Evolutionary conservation across 2,888 invertebrate genomes (phyloP).

Genomic region (Odontocolon sp.): DNA sequence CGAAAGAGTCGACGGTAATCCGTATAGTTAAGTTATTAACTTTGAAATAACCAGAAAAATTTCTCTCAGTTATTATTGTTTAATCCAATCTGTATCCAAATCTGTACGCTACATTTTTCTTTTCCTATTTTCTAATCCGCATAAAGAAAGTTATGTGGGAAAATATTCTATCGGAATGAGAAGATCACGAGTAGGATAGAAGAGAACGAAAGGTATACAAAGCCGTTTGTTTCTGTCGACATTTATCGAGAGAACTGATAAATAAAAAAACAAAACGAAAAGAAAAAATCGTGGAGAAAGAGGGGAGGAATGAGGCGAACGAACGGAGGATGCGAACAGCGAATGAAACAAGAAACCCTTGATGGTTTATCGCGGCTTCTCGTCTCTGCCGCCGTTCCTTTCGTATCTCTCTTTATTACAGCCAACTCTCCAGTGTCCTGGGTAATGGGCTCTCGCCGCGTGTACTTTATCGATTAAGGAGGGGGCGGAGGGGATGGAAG

Average conservation of each 20-base stretch:
- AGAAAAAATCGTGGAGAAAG: background rate
- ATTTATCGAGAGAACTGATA: constrained; percentile 26
- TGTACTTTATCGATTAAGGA: constrained; percentile 62
- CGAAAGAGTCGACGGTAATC: too few species aligned
- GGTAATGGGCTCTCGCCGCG: constrained; percentile 54
- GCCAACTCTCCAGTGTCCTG: constrained; percentile 46
- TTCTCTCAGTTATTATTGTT: too few species aligned
- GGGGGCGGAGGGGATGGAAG: constrained; percentile 21
- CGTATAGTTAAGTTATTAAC: too few species aligned
- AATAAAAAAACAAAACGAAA: constrained; percentile 2
- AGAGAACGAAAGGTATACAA: constrained; percentile 1
- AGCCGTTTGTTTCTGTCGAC: constrained; percentile 33
- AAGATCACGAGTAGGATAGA: background rate
- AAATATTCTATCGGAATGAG: background rate
- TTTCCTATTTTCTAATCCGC: background rate
- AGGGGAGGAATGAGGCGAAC: background rate
- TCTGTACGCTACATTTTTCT: too few species aligned
- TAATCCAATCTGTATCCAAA: too few species aligned
- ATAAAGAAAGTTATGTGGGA: background rate
- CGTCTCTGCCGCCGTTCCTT: constrained; percentile 11
- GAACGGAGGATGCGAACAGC: constrained; percentile 14
- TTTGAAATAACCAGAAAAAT: too few species aligned
- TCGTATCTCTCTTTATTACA: constrained; percentile 60
- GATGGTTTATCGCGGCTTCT: constrained; percentile 47
- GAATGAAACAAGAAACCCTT: constrained; percentile 27